These are phyloP conservation scores for Diabrotica undecimpunctata DNA, from an alignment of 1,140 invertebrate genomes.

Conservation along the genomic window DNA sequence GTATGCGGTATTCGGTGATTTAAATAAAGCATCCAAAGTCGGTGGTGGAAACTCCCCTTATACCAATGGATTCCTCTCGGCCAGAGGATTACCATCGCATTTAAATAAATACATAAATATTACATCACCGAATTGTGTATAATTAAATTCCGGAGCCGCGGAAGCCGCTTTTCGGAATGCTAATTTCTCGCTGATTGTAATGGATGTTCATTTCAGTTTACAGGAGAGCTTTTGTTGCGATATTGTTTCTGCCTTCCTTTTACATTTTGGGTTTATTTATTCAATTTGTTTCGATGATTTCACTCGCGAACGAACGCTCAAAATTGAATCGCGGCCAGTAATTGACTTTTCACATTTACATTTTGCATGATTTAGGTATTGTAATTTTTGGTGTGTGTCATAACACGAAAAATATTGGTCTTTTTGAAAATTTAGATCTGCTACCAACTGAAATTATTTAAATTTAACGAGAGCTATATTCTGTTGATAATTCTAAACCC, in stretches of 20 bases:
- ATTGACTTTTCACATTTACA: background rate
- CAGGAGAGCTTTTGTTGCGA: conserved; percentile 36
- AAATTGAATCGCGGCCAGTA: background rate
- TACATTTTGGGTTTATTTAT: conserved; percentile 31
- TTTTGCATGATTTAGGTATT: background rate
- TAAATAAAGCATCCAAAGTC: conserved; percentile 28
- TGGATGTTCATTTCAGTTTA: conserved; percentile 41
- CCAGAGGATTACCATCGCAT: conserved; percentile 47
- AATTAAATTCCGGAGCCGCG: conserved; percentile 46
- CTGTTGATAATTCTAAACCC: no score
- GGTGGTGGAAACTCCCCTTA: conserved; percentile 20
- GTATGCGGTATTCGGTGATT: conserved; percentile 27
- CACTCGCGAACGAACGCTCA: background rate
- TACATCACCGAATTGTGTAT: conserved; percentile 48
- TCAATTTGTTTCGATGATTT: conserved; percentile 29
- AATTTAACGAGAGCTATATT: no score
- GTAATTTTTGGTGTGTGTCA: no score
- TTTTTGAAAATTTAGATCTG: no score
- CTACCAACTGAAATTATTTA: no score
- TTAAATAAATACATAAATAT: conserved; percentile 52
- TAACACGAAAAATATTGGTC: no score
- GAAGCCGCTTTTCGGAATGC: conserved; percentile 44
- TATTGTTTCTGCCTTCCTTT: conserved; percentile 33
- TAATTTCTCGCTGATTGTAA: conserved; percentile 46
- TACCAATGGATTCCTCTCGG: conserved; percentile 30